Evolutionary conservation across 2,113 vertebrate genomes (phyloP).

Genomic region (Polypterus bichir): DNA sequence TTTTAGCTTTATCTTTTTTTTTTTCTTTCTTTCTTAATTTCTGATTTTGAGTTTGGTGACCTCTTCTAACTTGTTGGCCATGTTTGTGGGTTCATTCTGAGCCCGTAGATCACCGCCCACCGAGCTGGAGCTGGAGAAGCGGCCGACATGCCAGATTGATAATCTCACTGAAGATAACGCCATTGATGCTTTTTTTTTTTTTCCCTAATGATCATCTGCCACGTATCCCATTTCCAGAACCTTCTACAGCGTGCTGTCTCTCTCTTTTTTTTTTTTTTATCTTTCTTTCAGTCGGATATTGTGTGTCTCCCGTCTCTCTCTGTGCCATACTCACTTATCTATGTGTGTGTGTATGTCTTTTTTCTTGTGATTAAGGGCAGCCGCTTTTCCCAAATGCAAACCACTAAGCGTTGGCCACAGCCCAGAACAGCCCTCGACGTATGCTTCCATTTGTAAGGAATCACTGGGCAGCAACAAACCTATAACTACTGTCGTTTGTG

Average conservation of each 20-base stretch:
- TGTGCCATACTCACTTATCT: conserved; percentile 66
- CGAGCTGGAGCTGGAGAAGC: no score
- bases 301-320: conserved; percentile 17
- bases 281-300: no score
- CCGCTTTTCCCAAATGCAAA: conserved; percentile 64
- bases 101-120: no score
- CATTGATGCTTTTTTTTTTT: neutral
- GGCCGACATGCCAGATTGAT: neutral
- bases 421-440: conserved; percentile 56
- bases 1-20: no score
- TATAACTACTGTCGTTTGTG: neutral
- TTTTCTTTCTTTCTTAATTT: no score
- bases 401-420: conserved; percentile 65
- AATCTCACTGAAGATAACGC: neutral
- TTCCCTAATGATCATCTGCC: neutral
- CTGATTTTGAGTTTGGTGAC: no score
- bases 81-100: no score
- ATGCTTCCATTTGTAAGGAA: conserved; percentile 72
- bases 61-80: no score
- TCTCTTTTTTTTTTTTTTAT: no score
- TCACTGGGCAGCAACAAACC: conserved; percentile 9
- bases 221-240: conserved; percentile 44
- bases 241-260: conserved; percentile 35
- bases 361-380: conserved; percentile 32
- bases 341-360: conserved; percentile 36